These are phyloP conservation scores for Micoletzkya japonica DNA, from an alignment of 2,888 invertebrate species.

Conservation along the genomic window DNA sequence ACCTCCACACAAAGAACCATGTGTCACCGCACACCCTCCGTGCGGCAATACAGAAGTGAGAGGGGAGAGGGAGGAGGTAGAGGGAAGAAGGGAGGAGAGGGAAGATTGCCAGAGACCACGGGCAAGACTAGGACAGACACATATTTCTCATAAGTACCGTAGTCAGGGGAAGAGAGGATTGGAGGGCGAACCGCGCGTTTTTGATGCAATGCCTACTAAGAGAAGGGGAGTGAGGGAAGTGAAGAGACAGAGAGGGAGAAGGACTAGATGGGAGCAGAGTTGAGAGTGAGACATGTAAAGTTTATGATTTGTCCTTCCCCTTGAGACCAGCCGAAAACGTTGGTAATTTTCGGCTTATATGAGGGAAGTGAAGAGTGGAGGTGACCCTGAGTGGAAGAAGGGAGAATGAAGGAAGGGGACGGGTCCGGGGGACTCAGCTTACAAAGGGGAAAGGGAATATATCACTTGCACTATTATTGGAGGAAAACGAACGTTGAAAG, in stretches of 20 bases:
- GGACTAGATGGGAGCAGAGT: background rate
- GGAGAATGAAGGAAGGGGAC: no score
- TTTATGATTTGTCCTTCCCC: conserved; percentile 22
- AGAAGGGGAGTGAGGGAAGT: conserved; percentile 20
- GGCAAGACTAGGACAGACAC: background rate
- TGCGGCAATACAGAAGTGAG: background rate
- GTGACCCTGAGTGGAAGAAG: no score
- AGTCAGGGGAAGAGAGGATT: conserved; percentile 1
- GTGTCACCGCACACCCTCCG: conserved; percentile 5
- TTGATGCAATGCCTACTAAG: no score
- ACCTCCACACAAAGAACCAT: background rate
- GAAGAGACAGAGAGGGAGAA: conserved; percentile 10
- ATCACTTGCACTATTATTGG: no score
- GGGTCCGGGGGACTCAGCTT: no score
- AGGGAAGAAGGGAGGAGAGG: conserved; percentile 1
- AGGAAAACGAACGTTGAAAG: no score
- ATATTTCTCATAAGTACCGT: conserved; percentile 8
- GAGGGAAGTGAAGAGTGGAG: no score
- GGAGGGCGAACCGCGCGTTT: no score
- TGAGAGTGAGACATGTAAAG: conserved; percentile 19
- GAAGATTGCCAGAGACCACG: background rate
- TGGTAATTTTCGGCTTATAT: conserved; percentile 24
- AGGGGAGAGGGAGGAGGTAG: background rate
- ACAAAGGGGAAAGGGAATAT: no score
- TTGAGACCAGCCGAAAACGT: background rate